Conservation (phyloP, 1,140 invertebrate species). For the Glossosoma conforme region DNA sequence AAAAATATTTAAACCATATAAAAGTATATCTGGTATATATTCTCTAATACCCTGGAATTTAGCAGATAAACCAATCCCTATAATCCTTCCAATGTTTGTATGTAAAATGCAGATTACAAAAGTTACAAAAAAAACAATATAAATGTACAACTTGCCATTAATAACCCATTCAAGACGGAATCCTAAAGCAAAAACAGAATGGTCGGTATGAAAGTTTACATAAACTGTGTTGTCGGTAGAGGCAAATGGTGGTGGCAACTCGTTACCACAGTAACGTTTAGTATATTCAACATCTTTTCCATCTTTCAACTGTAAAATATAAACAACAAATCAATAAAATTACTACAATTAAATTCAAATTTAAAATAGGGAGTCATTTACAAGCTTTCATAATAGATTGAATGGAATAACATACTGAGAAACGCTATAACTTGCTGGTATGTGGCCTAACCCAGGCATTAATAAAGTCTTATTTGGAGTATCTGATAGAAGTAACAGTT, state of each 20-base stretch:
- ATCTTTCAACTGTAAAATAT: slow-evolving; percentile 35
- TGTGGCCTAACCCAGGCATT: too few species aligned
- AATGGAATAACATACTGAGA: too few species aligned
- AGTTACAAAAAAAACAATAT: background rate
- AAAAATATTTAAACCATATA: too few species aligned
- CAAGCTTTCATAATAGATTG: too few species aligned
- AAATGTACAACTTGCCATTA: slow-evolving; percentile 34
- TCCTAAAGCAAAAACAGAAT: slow-evolving; percentile 40
- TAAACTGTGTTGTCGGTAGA: slow-evolving; percentile 63
- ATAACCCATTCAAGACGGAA: slow-evolving; percentile 62
- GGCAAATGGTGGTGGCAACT: slow-evolving; percentile 55
- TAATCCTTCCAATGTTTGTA: too few species aligned
- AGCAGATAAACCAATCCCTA: too few species aligned
- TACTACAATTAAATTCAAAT: background rate
- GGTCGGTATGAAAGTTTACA: slow-evolving; percentile 63
- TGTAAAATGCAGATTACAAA: background rate
- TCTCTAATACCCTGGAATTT: too few species aligned
- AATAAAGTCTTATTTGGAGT: too few species aligned
- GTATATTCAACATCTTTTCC: slow-evolving; percentile 31
- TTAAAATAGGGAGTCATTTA: background rate
- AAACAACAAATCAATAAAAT: background rate
- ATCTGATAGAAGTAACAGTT: too few species aligned
- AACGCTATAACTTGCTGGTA: too few species aligned
- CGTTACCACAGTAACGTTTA: slow-evolving; percentile 61
- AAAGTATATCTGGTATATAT: too few species aligned